Base-by-base conservation (phyloP, 2,797 vertebrate genomes). In the Periophthalmus magnuspinnatus region DNA sequence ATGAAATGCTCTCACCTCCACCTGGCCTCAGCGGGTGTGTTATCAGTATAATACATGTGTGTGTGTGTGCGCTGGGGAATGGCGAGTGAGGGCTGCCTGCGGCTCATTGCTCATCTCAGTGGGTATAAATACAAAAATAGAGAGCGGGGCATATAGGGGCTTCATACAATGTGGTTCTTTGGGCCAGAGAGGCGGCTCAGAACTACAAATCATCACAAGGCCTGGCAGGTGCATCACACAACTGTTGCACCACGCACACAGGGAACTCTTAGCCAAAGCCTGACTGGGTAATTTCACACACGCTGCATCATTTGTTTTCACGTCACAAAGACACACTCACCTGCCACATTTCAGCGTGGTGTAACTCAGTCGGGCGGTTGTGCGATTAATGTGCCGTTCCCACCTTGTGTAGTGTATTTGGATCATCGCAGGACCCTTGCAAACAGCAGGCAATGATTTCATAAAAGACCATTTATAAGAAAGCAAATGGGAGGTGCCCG, bases 41-140 rank as follows among this genome's bases (percentile, higher is more conserved):
- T 34, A 62, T 50, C 56, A 17, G 69, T 28, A 61, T 21, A 61
- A 61, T 61, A 21, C 16, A 11, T 59, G n/a, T 10, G 60, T 62
- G 32, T 54, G 68, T 45, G 19, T 52, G 68, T 71, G 75, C 57
- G 67, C 58, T 59, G n/a, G 24, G 24, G 60, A 65, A 54, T 78
- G 77, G 76, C 72, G 79, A 85, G 78, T 77, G 81, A 88, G 77
- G 80, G 79, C 76, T 87, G 84, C 85, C 87, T 70, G 82, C 72
- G 83, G 84, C 87, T 86, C 80, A 84, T 74, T 83, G 88, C 84
- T 88, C 86, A 88, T 81, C 85, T 86, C 87, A 84, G 83, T 84
- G 81, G 86, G 83, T 87, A 88, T 88, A 89, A 91, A 89, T 90
- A 90, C 84, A 85, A 86, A 89, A 85, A 86, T 71, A 81, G 80